These are phyloP conservation scores for Gymnocypris eckloni DNA, from an alignment of 2,797 vertebrate genomes.

Conservation along the genomic window DNA sequence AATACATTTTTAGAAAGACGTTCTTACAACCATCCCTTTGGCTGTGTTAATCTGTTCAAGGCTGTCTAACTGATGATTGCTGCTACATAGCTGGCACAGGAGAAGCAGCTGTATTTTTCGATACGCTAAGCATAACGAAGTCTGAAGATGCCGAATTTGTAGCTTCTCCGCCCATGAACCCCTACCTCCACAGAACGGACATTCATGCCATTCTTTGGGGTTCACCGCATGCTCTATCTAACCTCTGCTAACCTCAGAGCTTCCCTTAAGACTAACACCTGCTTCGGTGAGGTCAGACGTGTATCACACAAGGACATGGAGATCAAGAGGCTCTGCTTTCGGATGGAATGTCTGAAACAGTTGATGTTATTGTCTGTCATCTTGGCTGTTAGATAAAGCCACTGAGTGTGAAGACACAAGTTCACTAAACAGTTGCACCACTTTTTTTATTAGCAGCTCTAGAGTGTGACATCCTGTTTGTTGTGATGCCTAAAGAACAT, in stretches of 20 bases:
- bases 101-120: constrained; percentile 10
- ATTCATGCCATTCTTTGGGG: constrained; percentile 49
- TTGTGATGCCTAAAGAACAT: background rate
- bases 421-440: background rate
- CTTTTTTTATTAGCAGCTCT: background rate
- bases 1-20: background rate
- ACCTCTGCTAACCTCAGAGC: constrained; percentile 25
- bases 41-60: background rate
- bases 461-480: background rate
- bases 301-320: constrained; percentile 18
- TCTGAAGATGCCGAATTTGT: constrained; percentile 8
- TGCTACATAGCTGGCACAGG: background rate
- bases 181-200: constrained; percentile 29
- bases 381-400: constrained; percentile 9
- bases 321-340: constrained; percentile 28
- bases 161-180: constrained; percentile 5
- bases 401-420: background rate
- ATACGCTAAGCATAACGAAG: constrained; percentile 23
- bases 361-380: constrained; percentile 28
- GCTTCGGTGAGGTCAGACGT: constrained; percentile 16
- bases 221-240: constrained; percentile 23
- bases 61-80: constrained; percentile 1
- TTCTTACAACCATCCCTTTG: background rate
- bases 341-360: background rate
- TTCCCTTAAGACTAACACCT: constrained; percentile 32